Conservation (phyloP, 2,797 vertebrate species). For the Sternarchorhynchus goeldii region DNA sequence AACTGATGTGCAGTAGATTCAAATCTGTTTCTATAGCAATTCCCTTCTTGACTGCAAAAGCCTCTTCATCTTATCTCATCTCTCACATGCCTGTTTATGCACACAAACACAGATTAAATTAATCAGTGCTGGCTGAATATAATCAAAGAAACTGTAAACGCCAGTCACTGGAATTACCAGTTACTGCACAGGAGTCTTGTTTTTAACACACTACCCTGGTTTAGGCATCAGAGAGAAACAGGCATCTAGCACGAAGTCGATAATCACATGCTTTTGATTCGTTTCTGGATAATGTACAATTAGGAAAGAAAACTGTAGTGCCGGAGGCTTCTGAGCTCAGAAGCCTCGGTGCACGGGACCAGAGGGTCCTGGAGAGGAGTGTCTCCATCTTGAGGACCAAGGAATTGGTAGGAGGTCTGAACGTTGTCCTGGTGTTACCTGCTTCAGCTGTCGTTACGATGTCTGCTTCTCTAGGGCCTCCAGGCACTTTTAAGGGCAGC, state of each 20-base stretch:
- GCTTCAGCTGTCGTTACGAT: slow-evolving; percentile 55
- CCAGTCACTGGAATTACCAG: slow-evolving; percentile 37
- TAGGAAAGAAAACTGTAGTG: slow-evolving; percentile 37
- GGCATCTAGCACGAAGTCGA: slow-evolving; percentile 25
- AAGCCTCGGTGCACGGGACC: too few relatives aligned
- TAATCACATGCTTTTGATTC: slow-evolving; percentile 44
- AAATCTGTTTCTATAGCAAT: slow-evolving; percentile 58
- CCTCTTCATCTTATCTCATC: slow-evolving; percentile 54
- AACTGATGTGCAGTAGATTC: slow-evolving; percentile 53
- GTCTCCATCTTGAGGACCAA: slow-evolving; percentile 29
- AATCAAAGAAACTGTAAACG: slow-evolving; percentile 51
- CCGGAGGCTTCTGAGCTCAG: neutral
- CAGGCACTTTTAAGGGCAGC: slow-evolving; percentile 73
- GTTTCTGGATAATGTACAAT: slow-evolving; percentile 27
- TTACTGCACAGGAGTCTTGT: slow-evolving; percentile 26
- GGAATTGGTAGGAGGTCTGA: slow-evolving; percentile 16
- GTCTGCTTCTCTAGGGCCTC: slow-evolving; percentile 68
- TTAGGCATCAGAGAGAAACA: slow-evolving; percentile 37
- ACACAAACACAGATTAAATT: slow-evolving; percentile 52
- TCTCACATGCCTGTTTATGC: slow-evolving; percentile 50
- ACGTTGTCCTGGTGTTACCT: slow-evolving; percentile 59
- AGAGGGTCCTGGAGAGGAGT: too few relatives aligned
- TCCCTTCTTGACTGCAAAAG: slow-evolving; percentile 40
- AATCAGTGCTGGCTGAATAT: slow-evolving; percentile 24
- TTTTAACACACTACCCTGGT: slow-evolving; percentile 30